Conservation (phyloP, 2,888 invertebrate species). For the Pachydiplax longipennis region DNA sequence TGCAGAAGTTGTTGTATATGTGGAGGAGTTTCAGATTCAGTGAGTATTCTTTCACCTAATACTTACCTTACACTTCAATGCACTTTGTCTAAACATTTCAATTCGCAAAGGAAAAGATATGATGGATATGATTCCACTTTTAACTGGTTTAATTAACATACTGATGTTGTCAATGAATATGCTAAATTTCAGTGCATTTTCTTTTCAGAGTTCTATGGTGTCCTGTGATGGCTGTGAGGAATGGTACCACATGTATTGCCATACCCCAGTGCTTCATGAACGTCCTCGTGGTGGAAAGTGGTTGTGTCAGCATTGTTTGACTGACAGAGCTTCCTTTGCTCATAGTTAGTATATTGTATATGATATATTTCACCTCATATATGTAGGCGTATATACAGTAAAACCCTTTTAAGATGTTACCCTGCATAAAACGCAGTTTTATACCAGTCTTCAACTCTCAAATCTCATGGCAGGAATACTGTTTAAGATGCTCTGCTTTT, state of each 20-base stretch:
- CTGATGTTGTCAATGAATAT: neutral
- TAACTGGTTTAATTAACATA: neutral
- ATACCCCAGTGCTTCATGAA: slow-evolving; percentile 66
- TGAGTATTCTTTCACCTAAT: slow-evolving; percentile 61
- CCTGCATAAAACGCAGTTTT: no score
- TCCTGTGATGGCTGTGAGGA: slow-evolving; percentile 86
- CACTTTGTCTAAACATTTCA: neutral
- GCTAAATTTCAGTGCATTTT: neutral
- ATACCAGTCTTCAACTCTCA: no score
- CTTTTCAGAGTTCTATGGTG: slow-evolving; percentile 70
- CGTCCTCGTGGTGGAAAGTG: slow-evolving; percentile 50
- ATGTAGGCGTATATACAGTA: no score
- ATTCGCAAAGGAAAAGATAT: neutral
- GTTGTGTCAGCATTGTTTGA: slow-evolving; percentile 53
- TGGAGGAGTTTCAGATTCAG: slow-evolving; percentile 76
- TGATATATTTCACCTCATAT: slow-evolving; percentile 48
- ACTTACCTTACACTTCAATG: neutral
- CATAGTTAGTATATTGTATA: slow-evolving; percentile 30
- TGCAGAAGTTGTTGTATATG: slow-evolving; percentile 88
- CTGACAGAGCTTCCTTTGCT: slow-evolving; percentile 51
- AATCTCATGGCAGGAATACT: no score
- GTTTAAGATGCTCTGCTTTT: no score
- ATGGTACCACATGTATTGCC: slow-evolving; percentile 84
- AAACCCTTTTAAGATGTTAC: no score
- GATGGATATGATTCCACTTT: neutral